Evolutionary conservation across 1,140 invertebrate species (phyloP).

Genomic region (Pseudomyrmex flavicornis): DNA sequence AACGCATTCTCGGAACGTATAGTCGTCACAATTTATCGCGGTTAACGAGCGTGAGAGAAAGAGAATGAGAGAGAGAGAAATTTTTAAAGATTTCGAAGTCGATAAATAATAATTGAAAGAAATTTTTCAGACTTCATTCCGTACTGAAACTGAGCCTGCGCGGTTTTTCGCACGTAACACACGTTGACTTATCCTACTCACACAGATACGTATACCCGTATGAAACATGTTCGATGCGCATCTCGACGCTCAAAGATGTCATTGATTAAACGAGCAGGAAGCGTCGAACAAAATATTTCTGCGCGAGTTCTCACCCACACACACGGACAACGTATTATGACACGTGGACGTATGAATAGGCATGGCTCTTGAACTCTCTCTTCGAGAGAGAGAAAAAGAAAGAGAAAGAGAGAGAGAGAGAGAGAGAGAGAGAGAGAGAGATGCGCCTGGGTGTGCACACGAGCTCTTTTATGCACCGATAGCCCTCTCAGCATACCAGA

Average conservation of each 20-base stretch:
- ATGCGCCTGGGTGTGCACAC: slow-evolving; percentile 69
- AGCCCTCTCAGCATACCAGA: slow-evolving; percentile 66
- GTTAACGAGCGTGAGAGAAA: slow-evolving; percentile 8
- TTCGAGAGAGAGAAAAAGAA: background rate
- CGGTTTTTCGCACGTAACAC: slow-evolving; percentile 33
- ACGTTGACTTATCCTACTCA: background rate
- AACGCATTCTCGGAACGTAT: background rate
- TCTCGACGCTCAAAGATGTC: slow-evolving; percentile 75
- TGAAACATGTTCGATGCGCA: slow-evolving; percentile 46
- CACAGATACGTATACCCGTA: background rate
- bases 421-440: background rate
- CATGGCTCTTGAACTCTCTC: slow-evolving; percentile 63
- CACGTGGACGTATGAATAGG: slow-evolving; percentile 66
- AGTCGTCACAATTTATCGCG: slow-evolving; percentile 27
- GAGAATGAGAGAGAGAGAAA: no score
- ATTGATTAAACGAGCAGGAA: slow-evolving; percentile 78
- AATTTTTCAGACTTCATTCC: background rate
- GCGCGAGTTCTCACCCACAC: slow-evolving; percentile 72
- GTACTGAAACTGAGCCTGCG: background rate
- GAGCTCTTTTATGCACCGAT: slow-evolving; percentile 64
- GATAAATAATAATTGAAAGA: slow-evolving; percentile 51
- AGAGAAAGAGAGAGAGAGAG: no score
- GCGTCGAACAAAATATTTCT: slow-evolving; percentile 67
- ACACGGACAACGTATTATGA: slow-evolving; percentile 64
- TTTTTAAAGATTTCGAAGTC: background rate